Conservation (phyloP, 2,797 vertebrate genomes). For the Aulostomus chinensis region DNA sequence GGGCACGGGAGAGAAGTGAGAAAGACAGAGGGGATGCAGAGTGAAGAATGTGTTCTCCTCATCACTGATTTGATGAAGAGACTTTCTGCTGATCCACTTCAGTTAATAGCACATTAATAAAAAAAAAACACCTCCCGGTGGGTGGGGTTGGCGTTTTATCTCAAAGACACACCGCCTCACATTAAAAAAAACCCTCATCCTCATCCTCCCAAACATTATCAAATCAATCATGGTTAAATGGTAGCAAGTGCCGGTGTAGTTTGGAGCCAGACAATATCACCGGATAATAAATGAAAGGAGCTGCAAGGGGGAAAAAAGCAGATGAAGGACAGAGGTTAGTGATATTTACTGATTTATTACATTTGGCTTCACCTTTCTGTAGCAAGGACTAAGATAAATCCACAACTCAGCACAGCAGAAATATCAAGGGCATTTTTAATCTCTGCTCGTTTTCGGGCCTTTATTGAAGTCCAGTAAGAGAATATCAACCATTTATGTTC, state of each 20-base stretch:
- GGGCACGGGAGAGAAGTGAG: slow-evolving; percentile 20
- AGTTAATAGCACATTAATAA: slow-evolving; percentile 26
- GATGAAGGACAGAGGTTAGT: background rate
- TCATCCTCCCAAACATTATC: slow-evolving; percentile 4
- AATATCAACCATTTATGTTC: slow-evolving; percentile 20
- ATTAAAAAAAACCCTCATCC: slow-evolving; percentile 15
- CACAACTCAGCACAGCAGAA: too few species aligned
- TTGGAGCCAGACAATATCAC: background rate
- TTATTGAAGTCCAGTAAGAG: slow-evolving; percentile 4
- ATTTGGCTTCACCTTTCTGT: too few species aligned
- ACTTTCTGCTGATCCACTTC: slow-evolving; percentile 22
- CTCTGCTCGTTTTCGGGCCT: background rate
- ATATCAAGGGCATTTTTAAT: slow-evolving; percentile 5
- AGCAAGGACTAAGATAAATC: too few species aligned
- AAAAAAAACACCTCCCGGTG: slow-evolving; percentile 12
- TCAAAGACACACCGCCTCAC: slow-evolving; percentile 1
- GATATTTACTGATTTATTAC: background rate
- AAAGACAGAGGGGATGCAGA: slow-evolving; percentile 4
- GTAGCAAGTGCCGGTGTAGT: background rate
- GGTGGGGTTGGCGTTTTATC: slow-evolving; percentile 13
- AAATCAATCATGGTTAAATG: slow-evolving; percentile 1
- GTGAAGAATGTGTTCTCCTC: background rate
- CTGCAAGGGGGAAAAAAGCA: background rate
- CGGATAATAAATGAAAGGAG: slow-evolving; percentile 5
- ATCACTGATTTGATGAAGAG: slow-evolving; percentile 13